Conservation (phyloP, 2,797 vertebrate genomes). For the Ceyx erithaca region DNA sequence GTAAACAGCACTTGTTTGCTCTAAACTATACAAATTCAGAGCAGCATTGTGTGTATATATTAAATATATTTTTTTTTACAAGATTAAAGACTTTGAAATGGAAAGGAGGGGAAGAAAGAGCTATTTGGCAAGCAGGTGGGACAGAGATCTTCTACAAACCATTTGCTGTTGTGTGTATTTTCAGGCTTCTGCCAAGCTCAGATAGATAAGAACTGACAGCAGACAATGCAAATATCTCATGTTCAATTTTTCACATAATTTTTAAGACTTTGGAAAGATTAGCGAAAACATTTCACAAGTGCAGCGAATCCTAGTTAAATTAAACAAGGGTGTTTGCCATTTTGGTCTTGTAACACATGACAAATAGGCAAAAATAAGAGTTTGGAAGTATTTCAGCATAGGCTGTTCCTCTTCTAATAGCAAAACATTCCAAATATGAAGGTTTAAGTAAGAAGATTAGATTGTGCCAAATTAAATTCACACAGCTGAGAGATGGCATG, state of each 20-base stretch:
- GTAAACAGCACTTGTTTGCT: neutral
- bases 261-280: neutral
- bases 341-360: neutral
- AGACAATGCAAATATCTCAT: neutral
- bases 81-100: neutral
- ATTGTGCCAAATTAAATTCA: constrained; percentile 5
- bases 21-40: neutral
- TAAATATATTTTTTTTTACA: neutral
- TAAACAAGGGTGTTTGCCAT: neutral
- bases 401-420: neutral
- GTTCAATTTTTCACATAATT: neutral
- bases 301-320: neutral
- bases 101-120: neutral
- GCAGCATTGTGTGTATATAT: neutral
- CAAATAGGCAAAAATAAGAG: neutral
- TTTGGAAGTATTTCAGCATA: neutral
- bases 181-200: neutral
- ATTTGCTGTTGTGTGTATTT: neutral
- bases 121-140: neutral
- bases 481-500: neutral
- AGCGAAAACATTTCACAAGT: constrained; percentile 16
- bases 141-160: neutral
- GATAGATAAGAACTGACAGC: neutral
- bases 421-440: neutral
- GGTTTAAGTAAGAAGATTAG: neutral